Base-by-base conservation (phyloP, 2,113 vertebrate species). In the Poeciliopsis turrubarensis region DNA sequence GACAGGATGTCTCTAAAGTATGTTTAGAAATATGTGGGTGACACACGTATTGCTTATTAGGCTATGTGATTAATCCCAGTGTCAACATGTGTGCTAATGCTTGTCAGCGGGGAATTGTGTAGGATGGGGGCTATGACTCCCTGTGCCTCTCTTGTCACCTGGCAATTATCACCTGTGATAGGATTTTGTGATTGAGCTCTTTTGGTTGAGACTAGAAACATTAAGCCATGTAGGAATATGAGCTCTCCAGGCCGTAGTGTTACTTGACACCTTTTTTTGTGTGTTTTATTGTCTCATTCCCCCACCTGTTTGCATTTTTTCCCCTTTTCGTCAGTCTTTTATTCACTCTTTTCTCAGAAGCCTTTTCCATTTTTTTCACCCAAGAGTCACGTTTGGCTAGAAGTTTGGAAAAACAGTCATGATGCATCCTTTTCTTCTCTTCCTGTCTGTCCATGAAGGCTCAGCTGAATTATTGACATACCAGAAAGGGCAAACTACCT, bases 401-500 rank as follows among this genome's bases (percentile, higher is more conserved):
- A 77, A 60, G 65, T 86, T 75, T 79, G 34, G 69, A 82, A 77
- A 57, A 82, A 69, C 77, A 60, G 78, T 57, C 89, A 77, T 78
- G 77, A 78, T 83, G 89, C 70, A 25, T 80, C 75, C 70, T 85
- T 73, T 68, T 41, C 60, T 34, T 62, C 54, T 78, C 73, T 61
- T 57, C 68, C 63, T 47, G 89, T 67, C 82, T 78, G 65, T 71
- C 67, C 67, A 63, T 68, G 73, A 80, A 76, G 73, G 67, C 75
- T 78, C 75, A 37, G 71, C 72, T 64, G 86, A 92, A 87, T 94
- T 95, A 90, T 91, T 86, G 65, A 90, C 93, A 94, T 94, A 92
- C 93, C 92, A 95, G 92, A 93, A 90, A 86, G 91, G 91, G 91
- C 92, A 94, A 89, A 91, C 91, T 87, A 84, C 81, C 89, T 90